Evolutionary conservation across 2,888 invertebrate species (phyloP).

Genomic region (Hecatera dysodea): DNA sequence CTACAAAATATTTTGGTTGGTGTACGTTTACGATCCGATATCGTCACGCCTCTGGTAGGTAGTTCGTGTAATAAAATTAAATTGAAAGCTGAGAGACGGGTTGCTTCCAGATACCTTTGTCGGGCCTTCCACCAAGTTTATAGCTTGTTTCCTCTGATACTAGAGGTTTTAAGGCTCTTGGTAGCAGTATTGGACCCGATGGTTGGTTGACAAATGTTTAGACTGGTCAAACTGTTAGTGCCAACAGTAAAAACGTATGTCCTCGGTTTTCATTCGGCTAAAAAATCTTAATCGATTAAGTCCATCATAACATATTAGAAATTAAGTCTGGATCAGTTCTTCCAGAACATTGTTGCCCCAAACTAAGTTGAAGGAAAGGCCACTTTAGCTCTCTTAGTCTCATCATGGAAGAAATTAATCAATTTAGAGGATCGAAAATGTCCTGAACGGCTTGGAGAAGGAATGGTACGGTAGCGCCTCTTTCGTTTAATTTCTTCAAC

Average conservation of each 20-base stretch:
- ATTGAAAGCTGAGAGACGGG: constrained; percentile 62
- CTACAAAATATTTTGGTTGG: constrained; percentile 70
- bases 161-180: constrained; percentile 36
- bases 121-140: constrained; percentile 56
- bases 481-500: not conserved
- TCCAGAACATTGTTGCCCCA: not conserved
- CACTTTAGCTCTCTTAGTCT: not conserved
- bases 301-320: too few relatives aligned
- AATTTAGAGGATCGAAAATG: not conserved
- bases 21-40: constrained; percentile 68
- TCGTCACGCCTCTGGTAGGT: constrained; percentile 62
- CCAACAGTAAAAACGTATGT: not conserved
- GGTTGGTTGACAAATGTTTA: constrained; percentile 64
- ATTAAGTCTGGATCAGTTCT: not conserved
- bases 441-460: too few relatives aligned
- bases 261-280: constrained; percentile 38
- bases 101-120: constrained; percentile 66
- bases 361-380: not conserved
- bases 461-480: not conserved
- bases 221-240: constrained; percentile 59
- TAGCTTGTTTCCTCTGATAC: constrained; percentile 61
- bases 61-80: constrained; percentile 67
- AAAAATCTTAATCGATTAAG: too few relatives aligned
- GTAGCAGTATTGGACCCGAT: constrained; percentile 30
- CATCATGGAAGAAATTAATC: not conserved